Conservation (phyloP, 2,797 vertebrate species). For the Cryptoblepharus egeriae region DNA sequence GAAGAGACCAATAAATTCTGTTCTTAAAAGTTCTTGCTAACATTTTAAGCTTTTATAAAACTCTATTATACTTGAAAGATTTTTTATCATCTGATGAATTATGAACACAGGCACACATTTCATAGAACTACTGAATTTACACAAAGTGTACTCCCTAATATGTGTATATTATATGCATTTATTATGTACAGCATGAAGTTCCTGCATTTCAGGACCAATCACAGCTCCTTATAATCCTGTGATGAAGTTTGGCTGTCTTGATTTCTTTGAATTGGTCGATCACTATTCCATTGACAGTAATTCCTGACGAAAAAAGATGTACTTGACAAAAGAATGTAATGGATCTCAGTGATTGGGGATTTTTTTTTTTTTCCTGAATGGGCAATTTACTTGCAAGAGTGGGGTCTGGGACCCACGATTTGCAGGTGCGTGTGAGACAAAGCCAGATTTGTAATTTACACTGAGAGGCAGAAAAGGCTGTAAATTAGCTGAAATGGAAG, state of each 20-base stretch:
- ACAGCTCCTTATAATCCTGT: not conserved
- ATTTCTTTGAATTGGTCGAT: not conserved
- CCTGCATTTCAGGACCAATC: not conserved
- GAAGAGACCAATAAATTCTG: not conserved
- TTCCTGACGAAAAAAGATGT: not conserved
- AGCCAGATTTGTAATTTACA: not conserved
- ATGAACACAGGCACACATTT: not conserved
- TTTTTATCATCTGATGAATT: not conserved
- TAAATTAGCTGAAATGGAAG: too few species aligned
- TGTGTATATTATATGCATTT: not conserved
- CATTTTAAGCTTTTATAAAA: conserved; percentile 4
- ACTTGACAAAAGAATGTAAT: conserved; percentile 13
- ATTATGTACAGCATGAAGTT: not conserved
- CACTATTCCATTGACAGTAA: not conserved
- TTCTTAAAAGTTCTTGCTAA: not conserved
- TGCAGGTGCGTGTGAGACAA: too few species aligned
- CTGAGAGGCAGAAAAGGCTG: not conserved
- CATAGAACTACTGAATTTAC: not conserved
- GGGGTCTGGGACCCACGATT: not conserved
- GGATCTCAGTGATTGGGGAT: not conserved
- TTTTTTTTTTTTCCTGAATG: not conserved
- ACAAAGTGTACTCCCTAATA: not conserved
- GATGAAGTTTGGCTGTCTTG: not conserved
- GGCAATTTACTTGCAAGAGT: not conserved
- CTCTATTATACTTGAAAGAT: not conserved